A percentile compares a stretch with the other conserved stretches of the same genome.
phyloP scores from a whole-genome alignment of 2,888 invertebrate species.

The Cerastis rubricosa region DNA sequence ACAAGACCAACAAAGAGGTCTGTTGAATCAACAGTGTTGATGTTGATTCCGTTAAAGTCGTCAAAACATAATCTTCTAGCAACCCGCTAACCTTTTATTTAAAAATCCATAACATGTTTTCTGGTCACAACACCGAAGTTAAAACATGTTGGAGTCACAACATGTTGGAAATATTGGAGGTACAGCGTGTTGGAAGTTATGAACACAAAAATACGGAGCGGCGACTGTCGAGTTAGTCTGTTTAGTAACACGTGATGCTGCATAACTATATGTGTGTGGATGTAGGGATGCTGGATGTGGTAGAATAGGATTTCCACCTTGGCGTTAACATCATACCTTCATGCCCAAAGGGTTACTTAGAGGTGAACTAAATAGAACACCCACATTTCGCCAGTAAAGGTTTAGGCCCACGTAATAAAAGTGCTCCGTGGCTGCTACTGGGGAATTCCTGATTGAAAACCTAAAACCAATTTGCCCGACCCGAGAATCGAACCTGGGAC shows the following conservation, averaged over 20 bases:
- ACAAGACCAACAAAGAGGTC: neutral
- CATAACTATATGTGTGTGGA: slow-evolving; percentile 68
- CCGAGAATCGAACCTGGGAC: too few species aligned
- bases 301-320: neutral
- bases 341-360: too few species aligned
- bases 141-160: slow-evolving; percentile 39
- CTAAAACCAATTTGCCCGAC: too few species aligned
- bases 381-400: too few species aligned
- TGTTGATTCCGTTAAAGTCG: neutral
- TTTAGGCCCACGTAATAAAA: too few species aligned
- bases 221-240: slow-evolving; percentile 52
- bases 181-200: slow-evolving; percentile 44
- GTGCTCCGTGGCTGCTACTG: too few species aligned
- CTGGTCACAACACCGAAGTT: slow-evolving; percentile 29
- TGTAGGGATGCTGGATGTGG: slow-evolving; percentile 69
- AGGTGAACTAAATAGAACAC: too few species aligned
- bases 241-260: slow-evolving; percentile 67
- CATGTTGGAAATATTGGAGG: slow-evolving; percentile 42
- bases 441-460: too few species aligned
- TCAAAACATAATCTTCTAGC: neutral
- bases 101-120: slow-evolving; percentile 19
- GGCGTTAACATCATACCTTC: too few species aligned
- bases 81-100: neutral
- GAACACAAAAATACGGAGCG: slow-evolving; percentile 62
- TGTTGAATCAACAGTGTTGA: neutral